Evolutionary conservation across 2,113 vertebrate genomes (phyloP).

Genomic region (Ammodytes marinus): DNA sequence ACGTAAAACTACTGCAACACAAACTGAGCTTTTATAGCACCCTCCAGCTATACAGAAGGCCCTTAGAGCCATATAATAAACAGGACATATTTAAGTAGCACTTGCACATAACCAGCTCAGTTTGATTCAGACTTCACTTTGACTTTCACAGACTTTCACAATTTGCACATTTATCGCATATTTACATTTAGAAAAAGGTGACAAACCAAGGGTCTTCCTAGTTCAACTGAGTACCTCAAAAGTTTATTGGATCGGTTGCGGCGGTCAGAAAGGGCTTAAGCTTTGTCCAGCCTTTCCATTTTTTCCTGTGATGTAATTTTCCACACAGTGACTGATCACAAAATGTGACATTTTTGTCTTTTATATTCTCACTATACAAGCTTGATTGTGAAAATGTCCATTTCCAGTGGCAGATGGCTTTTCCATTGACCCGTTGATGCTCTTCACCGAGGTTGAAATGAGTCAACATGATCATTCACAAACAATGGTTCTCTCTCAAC

Average conservation of each 20-base stretch:
- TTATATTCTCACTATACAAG: conserved; percentile 18
- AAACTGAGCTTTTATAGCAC: neutral
- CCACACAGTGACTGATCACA: conserved; percentile 11
- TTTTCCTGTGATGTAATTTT: conserved; percentile 25
- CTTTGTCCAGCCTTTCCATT: conserved; percentile 10
- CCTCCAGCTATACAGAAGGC: neutral
- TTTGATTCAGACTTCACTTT: neutral
- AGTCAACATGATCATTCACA: no score
- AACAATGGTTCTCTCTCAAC: no score
- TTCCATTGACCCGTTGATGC: conserved; percentile 35
- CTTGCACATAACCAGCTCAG: neutral
- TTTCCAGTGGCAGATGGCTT: conserved; percentile 29
- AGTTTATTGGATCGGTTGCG: neutral
- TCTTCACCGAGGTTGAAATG: conserved; percentile 39
- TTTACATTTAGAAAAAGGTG: neutral
- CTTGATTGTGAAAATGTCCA: conserved; percentile 30
- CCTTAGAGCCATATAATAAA: neutral
- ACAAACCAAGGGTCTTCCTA: neutral
- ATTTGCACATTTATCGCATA: neutral
- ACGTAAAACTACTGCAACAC: neutral
- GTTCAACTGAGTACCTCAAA: neutral
- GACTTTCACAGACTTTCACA: no score
- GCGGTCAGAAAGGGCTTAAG: neutral
- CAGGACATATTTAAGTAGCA: neutral
- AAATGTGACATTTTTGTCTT: conserved; percentile 26